These are phyloP conservation scores for Pelusios castaneus DNA, from an alignment of 2,113 vertebrate genomes.

Conservation along the genomic window DNA sequence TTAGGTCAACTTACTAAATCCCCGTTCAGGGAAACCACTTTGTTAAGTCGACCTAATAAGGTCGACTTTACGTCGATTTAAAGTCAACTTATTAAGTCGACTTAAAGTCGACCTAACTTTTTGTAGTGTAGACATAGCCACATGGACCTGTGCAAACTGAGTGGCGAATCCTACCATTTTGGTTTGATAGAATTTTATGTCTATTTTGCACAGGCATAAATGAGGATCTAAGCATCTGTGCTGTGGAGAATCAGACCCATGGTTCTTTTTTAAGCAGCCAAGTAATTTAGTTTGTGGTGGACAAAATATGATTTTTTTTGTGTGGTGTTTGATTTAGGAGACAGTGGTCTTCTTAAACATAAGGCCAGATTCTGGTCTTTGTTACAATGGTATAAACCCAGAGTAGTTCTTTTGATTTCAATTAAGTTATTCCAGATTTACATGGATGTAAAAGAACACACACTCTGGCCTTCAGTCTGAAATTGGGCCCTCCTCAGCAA, in stretches of 20 bases:
- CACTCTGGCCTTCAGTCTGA: not conserved
- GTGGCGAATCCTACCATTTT: not conserved
- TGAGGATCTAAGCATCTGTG: not conserved
- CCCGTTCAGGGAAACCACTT: no score
- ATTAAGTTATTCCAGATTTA: not conserved
- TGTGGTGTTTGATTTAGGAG: not conserved
- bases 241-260: not conserved
- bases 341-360: not conserved
- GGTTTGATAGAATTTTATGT: not conserved
- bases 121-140: no score
- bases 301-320: rapidly evolving
- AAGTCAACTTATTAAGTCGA: no score
- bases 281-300: not conserved
- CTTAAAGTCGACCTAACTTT: no score
- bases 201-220: not conserved
- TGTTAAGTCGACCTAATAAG: no score
- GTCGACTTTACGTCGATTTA: no score
- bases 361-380: not conserved
- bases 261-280: not conserved
- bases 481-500: not conserved
- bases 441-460: not conserved
- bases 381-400: not conserved
- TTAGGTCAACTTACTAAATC: no score
- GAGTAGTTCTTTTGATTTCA: not conserved
- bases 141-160: not conserved